A percentile compares a stretch with the other conserved stretches of the same genome.
These are phyloP conservation scores for Chaenogobius annularis DNA, from an alignment of 2,113 vertebrate species.

Conservation along the genomic window DNA sequence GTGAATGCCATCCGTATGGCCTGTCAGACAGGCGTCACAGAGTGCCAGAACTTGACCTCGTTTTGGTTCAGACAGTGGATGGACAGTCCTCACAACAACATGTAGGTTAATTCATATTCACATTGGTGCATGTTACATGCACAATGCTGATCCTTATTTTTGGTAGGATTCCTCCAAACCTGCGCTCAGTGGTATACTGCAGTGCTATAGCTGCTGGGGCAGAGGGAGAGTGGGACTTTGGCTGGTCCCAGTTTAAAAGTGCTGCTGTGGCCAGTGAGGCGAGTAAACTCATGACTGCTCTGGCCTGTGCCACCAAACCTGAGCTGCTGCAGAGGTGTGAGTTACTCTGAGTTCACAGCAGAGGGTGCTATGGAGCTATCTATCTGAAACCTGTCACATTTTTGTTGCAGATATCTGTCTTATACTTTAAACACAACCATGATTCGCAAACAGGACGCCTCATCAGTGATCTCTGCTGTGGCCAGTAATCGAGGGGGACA, in stretches of 20 bases:
- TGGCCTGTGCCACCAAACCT: constrained; percentile 78
- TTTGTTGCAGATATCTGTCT: constrained; percentile 78
- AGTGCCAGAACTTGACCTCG: constrained; percentile 67
- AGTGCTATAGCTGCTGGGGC: constrained; percentile 79
- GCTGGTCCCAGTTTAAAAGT: constrained; percentile 75
- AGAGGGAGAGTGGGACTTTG: constrained; percentile 81
- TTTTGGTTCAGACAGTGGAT: constrained; percentile 61
- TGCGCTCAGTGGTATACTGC: constrained; percentile 88
- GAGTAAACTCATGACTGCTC: constrained; percentile 79
- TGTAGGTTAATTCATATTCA: constrained; percentile 70
- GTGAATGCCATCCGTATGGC: constrained; percentile 81
- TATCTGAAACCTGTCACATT: not conserved
- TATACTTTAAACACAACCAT: constrained; percentile 76
- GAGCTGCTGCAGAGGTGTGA: constrained; percentile 81
- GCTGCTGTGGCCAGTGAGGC: constrained; percentile 80
- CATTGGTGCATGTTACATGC: not conserved
- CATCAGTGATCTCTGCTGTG: constrained; percentile 81
- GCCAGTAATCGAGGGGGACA: constrained; percentile 82
- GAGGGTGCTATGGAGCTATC: not conserved
- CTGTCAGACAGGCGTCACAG: constrained; percentile 73
- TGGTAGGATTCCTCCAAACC: constrained; percentile 82
- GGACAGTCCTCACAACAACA: accelerated
- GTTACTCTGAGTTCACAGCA: not conserved
- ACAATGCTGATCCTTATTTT: not conserved
- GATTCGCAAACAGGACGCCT: constrained; percentile 88